phyloP scores from a whole-genome alignment of 2,113 vertebrate species.

The Pseudopodoces humilis region DNA sequence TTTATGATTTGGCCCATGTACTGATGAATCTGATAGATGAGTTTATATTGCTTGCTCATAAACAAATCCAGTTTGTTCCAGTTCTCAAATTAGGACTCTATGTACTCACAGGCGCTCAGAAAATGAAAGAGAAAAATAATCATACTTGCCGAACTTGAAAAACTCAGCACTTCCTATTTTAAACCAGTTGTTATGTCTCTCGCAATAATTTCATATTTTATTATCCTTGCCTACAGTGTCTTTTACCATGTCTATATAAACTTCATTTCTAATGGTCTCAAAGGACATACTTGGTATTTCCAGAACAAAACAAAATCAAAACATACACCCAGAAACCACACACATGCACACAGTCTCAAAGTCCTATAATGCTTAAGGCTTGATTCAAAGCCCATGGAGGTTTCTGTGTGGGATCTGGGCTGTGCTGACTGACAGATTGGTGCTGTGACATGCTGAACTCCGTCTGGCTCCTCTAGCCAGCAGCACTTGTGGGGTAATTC shows the following conservation, averaged over 20 bases:
- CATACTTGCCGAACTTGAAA: neutral
- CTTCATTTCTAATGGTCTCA: conserved; percentile 11
- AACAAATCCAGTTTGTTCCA: conserved; percentile 9
- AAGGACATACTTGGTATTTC: conserved; percentile 17
- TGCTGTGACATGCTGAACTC: neutral
- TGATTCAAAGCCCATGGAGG: neutral
- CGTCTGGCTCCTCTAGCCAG: neutral
- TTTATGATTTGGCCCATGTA: conserved; percentile 16
- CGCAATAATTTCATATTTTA: conserved; percentile 34
- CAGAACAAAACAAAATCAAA: conserved; percentile 48
- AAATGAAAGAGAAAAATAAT: conserved; percentile 39
- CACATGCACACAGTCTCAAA: neutral
- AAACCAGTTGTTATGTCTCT: conserved; percentile 7
- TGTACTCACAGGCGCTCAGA: neutral
- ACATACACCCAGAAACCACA: conserved; percentile 37
- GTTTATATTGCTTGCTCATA: conserved; percentile 10
- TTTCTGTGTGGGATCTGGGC: neutral
- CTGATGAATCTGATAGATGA: conserved; percentile 36
- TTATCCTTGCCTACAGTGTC: conserved; percentile 30
- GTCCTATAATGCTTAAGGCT: neutral
- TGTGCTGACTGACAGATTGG: neutral
- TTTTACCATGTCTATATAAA: conserved; percentile 19
- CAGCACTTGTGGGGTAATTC: neutral
- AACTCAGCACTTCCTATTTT: conserved; percentile 47
- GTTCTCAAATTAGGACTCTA: conserved; percentile 23